Evolutionary conservation across 2,797 vertebrate genomes (phyloP), one percentile per base, ranked within the genome.

Genomic region (Notoglanidium macrostoma): DNA sequence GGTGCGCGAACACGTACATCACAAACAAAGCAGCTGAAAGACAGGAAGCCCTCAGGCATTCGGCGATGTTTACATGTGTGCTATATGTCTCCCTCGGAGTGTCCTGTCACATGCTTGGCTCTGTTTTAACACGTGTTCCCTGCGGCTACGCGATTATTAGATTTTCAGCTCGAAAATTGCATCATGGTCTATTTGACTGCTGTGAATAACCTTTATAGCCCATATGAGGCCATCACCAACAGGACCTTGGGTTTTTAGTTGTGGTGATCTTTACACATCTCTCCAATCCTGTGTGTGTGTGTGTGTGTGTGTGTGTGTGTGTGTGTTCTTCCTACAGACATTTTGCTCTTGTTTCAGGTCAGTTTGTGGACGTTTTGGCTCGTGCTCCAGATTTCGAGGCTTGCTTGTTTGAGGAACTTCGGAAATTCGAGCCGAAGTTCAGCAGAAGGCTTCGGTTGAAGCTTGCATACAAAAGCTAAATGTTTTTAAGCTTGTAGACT

Each of bases 131-230:
- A 17, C 12, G 40, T 49, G 40, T 82, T 65, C 40, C 79, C 79
- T 82, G 79, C 79, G 44, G 79, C 61, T 49, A 65, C 26, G n/a
- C 2, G 23, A 82, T 65, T 26, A 81, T 82, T 82, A 49, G 26
- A 14, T 82, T 82, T 82, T 65, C 59, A 49, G 59, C 40, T 65
- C 14, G 5, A 46, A 65, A 65, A 82, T 65, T 65, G 79, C 79
- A 82, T 82, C 23, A 46, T 29, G 59, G 40, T 63, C 26, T 49
- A 49, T 65, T 11, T 65, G 79, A 82, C 80, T 83, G 61, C 80
- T 32, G 80, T 40, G 78, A 80, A 59, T 80, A 80, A 11, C 35
- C 19, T 40, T 44, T 80, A 9, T 11, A 80, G 55, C 8, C 44
- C 0, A 5, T 67, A 19, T 63, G 79, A 46, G 35, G 6, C 12